Conservation (phyloP, 2,113 vertebrate species). For the Mastomys natalensis region DNA sequence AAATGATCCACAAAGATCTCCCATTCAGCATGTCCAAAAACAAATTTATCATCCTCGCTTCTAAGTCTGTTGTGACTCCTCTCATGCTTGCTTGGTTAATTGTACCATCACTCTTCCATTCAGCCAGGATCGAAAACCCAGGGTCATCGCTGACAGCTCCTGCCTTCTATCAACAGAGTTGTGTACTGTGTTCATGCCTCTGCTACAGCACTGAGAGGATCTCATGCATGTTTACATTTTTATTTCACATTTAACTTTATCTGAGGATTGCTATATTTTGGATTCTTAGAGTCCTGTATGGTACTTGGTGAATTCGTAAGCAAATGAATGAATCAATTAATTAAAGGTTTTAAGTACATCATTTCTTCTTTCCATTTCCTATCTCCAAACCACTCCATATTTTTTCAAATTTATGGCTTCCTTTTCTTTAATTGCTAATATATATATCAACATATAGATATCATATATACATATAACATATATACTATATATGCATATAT, state of each 20-base stretch:
- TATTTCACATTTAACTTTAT: neutral
- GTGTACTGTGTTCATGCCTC: neutral
- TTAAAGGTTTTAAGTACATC: neutral
- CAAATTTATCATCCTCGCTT: neutral
- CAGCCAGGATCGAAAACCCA: neutral
- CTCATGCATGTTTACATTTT: neutral
- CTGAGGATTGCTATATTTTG: neutral
- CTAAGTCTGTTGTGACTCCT: neutral
- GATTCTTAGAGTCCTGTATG: neutral
- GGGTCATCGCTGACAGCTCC: neutral
- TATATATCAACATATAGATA: neutral
- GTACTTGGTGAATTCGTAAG: neutral
- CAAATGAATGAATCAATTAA: neutral
- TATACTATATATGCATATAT: neutral
- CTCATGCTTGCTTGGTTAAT: neutral
- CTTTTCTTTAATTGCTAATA: neutral
- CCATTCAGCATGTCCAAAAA: neutral
- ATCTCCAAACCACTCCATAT: neutral
- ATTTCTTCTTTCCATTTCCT: neutral
- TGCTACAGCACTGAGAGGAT: neutral
- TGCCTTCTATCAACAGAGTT: neutral
- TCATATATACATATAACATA: neutral
- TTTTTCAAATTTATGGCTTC: neutral
- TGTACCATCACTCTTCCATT: neutral
- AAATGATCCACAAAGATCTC: neutral